These are phyloP conservation scores for Bombus turneri DNA, from an alignment of 1,140 invertebrate species.

Conservation along the genomic window DNA sequence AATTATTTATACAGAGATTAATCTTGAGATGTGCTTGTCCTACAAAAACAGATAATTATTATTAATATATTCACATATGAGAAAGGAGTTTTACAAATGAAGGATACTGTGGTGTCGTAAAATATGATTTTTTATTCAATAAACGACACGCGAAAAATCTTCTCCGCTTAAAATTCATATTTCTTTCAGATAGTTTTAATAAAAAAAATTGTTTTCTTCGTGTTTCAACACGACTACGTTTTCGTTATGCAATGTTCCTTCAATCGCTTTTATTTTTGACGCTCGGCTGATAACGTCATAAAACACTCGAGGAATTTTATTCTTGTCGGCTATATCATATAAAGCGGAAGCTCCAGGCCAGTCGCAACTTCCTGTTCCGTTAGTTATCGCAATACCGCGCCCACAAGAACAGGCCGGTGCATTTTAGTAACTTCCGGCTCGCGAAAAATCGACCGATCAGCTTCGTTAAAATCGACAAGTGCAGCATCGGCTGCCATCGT, in stretches of 20 bases:
- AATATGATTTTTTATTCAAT: not conserved
- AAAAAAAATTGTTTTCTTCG: not conserved
- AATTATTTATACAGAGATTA: not conserved
- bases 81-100: not conserved
- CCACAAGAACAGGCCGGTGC: not conserved
- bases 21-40: not conserved
- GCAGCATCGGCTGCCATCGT: not conserved
- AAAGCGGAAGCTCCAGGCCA: constrained; percentile 16
- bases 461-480: constrained; percentile 26
- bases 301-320: constrained; percentile 10
- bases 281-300: not conserved
- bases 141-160: not conserved
- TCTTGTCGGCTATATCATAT: not conserved
- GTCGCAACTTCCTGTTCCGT: constrained; percentile 44
- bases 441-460: constrained; percentile 26
- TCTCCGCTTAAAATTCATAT: too few relatives aligned
- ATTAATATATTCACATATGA: not conserved
- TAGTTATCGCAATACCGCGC: constrained; percentile 45
- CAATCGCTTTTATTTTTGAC: not conserved
- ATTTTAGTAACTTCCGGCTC: constrained; percentile 17
- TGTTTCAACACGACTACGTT: not conserved
- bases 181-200: not conserved
- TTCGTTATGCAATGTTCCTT: not conserved
- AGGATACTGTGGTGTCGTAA: not conserved
- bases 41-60: not conserved